phyloP scores from a whole-genome alignment of 2,888 invertebrate species.

The Eubasilissa splendida region DNA sequence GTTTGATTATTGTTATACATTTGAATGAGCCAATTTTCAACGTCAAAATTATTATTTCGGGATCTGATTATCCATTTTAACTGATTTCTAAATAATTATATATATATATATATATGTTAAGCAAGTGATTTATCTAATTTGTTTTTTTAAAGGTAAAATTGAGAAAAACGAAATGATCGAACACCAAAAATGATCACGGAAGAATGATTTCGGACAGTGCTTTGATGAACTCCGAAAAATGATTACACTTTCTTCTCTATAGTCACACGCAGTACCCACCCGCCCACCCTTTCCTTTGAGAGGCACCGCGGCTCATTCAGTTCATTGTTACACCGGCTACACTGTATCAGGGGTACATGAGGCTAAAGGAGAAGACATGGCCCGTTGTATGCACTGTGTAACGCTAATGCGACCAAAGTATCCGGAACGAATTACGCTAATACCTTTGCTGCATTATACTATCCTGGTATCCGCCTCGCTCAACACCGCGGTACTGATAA shows the following conservation, averaged over 20 bases:
- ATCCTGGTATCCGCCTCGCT: conserved; percentile 26
- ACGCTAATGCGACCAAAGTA: conserved; percentile 65
- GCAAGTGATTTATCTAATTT: no score
- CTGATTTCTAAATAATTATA: no score
- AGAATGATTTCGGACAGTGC: conserved; percentile 18
- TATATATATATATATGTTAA: no score
- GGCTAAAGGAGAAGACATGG: conserved; percentile 58
- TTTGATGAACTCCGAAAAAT: conserved; percentile 33
- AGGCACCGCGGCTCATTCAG: conserved; percentile 49
- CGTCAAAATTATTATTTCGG: no score
- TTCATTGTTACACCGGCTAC: conserved; percentile 41
- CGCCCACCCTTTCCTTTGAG: conserved; percentile 53
- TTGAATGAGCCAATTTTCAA: no score
- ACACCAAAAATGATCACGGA: conserved; percentile 15
- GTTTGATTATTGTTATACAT: no score
- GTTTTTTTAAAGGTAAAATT: neutral
- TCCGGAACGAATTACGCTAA: conserved; percentile 64
- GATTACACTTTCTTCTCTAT: conserved; percentile 7
- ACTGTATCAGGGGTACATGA: conserved; percentile 38
- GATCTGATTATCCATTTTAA: no score
- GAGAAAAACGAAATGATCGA: conserved; percentile 8
- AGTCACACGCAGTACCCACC: neutral
- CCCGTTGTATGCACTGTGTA: conserved; percentile 60
- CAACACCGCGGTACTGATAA: conserved; percentile 11
- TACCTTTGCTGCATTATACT: conserved; percentile 49